These are phyloP conservation scores for Oscheius sp. DNA, from an alignment of 2,888 invertebrate genomes.

Conservation along the genomic window DNA sequence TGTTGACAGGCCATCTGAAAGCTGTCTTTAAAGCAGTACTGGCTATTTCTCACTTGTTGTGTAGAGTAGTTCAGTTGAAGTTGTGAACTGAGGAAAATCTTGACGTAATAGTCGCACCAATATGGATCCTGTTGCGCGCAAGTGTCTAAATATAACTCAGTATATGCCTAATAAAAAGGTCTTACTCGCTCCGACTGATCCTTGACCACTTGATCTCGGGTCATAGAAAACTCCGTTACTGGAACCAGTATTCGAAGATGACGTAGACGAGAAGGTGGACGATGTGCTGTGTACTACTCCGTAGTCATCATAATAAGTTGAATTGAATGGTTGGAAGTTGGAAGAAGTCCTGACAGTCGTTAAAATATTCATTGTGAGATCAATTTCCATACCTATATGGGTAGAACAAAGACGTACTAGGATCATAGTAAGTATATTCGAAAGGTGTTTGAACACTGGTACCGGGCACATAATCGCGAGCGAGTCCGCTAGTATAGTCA, in stretches of 20 bases:
- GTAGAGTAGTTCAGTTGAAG: constrained; percentile 40
- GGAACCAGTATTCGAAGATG: neutral
- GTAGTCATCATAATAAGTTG: constrained; percentile 22
- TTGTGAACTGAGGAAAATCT: constrained; percentile 43
- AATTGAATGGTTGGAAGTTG: constrained; percentile 21
- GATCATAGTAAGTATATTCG: constrained; percentile 31
- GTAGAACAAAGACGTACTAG: constrained; percentile 46
- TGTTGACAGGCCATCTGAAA: constrained; percentile 47
- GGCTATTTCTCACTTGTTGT: constrained; percentile 34
- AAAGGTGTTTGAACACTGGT: constrained; percentile 14
- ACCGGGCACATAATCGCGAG: constrained; percentile 23
- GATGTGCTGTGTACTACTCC: constrained; percentile 6
- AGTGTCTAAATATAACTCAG: constrained; percentile 10
- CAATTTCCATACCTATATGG: constrained; percentile 52
- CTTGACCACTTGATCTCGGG: neutral
- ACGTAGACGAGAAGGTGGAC: neutral
- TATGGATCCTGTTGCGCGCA: constrained; percentile 54
- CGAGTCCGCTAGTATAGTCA: neutral
- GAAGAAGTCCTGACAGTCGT: constrained; percentile 9
- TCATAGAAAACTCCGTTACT: neutral
- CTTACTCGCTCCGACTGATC: constrained; percentile 11
- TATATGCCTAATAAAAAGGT: neutral
- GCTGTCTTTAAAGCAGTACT: neutral
- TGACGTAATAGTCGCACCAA: constrained; percentile 58
- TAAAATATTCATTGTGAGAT: constrained; percentile 6